Evolutionary conservation across 2,113 vertebrate genomes (phyloP).

Genomic region (Spizaetus ornatus): DNA sequence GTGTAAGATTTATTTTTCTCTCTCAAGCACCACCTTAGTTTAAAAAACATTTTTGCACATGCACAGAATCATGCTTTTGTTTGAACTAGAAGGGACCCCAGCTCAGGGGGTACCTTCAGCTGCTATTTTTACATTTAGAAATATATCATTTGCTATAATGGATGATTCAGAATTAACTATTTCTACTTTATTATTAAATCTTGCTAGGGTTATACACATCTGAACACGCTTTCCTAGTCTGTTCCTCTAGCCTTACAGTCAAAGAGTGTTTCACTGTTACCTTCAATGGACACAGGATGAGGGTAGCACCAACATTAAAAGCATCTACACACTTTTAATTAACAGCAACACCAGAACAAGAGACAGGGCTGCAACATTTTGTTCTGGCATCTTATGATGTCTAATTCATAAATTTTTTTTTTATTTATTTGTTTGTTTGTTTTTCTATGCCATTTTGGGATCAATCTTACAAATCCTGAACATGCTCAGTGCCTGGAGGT

Average conservation of each 20-base stretch:
- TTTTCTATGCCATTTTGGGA: not conserved
- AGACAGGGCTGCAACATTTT: not conserved
- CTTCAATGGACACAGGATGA: not conserved
- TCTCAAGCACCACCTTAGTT: not conserved
- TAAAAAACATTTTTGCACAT: not conserved
- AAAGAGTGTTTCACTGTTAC: not conserved
- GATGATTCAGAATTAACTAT: not conserved
- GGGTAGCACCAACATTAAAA: not conserved
- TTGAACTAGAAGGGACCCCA: not conserved
- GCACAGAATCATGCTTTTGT: not conserved
- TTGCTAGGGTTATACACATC: not conserved
- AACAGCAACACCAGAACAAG: not conserved
- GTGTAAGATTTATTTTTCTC: not conserved
- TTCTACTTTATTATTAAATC: not conserved
- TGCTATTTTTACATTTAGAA: not conserved
- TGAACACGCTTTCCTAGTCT: not conserved
- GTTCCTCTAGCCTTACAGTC: not conserved
- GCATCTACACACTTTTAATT: not conserved
- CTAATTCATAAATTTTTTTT: too few relatives aligned
- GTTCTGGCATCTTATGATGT: not conserved
- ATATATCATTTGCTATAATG: not conserved
- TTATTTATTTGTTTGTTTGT: not conserved
- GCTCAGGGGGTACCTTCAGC: not conserved
- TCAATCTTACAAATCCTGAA: not conserved
- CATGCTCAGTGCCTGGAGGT: not conserved